These are phyloP conservation scores for Egretta garzetta DNA, from an alignment of 2,113 vertebrate species.

Conservation along the genomic window DNA sequence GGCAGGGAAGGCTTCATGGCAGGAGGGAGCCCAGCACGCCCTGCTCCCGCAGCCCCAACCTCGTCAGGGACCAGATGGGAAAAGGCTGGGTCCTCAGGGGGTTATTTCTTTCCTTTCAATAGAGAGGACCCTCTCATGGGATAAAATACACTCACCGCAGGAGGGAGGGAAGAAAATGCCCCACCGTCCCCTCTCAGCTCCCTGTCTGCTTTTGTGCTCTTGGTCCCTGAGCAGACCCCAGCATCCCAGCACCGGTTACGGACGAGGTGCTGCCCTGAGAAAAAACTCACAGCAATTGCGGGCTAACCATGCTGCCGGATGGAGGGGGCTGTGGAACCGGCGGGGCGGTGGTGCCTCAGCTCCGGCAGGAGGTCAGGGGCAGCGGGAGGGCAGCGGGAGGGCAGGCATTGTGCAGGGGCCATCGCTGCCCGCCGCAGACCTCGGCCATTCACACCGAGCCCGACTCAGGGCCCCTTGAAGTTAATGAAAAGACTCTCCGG, in stretches of 20 bases:
- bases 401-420: background rate
- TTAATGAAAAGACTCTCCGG: background rate
- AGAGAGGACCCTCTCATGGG: background rate
- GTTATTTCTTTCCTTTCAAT: background rate
- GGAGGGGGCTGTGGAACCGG: accelerated
- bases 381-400: background rate
- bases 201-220: background rate
- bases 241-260: accelerated
- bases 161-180: background rate
- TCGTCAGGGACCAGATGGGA: background rate
- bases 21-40: background rate
- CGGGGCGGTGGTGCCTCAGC: accelerated
- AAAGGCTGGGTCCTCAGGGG: background rate
- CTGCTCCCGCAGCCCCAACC: background rate
- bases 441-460: background rate
- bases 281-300: background rate
- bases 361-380: background rate
- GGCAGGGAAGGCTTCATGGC: accelerated
- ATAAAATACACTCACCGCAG: accelerated
- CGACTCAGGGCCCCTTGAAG: background rate
- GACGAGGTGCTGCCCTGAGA: background rate
- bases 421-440: background rate
- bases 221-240: background rate
- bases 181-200: accelerated
- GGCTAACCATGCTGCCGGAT: accelerated